Evolutionary conservation across 2,888 invertebrate species (phyloP), one percentile per base, ranked within the genome.

Genomic region (Drosophila limbata): DNA sequence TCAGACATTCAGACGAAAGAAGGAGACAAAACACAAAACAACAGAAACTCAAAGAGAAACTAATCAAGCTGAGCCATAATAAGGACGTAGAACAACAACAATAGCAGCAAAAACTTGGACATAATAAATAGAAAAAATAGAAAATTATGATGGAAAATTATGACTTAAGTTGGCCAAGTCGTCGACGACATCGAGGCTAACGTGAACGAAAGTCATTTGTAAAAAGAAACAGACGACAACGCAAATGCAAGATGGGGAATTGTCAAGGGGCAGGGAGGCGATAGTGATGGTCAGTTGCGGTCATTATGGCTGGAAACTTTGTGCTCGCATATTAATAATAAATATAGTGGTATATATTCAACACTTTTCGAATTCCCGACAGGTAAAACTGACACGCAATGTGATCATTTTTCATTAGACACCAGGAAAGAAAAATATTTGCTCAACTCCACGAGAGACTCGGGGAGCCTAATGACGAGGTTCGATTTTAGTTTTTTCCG

Each of bases 111-210:
- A 48, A 79, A 77, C 72, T 62, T 69, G 74, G 59, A 59, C 72
- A 69, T 68, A 84, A 84, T 72, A 82, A 82, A 83, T 80, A 71
- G 74, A 69, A 79, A 72, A 57, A 68, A 79, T 73, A 66, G 71
- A 80, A 80, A 83, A 83, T 83, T 80, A 83, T 80, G 71, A 84
- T 82, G 77, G 80, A 84, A 85, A 84, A 83, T 85, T 84, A 82
- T 80, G 83, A 84, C 79, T 77, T 79, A 68, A 82, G 77, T 77
- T 75, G 71, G 71, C 69, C 42, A 69, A 53, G 77, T 52, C 40
- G 73, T 56, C 73, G 69, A 59, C 48, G 39, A 39, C 48, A 55
- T 40, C 55, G 47, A n/a, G 42, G 56, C 69, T 82, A 73, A 79
- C 82, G 79, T 82, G 80, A 73, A 76, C 73, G 52, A 75, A 77